A percentile compares a stretch with the other conserved stretches of the same genome.
These are phyloP conservation scores for Aurelia aurita complex sp. Pacific DNA, from an alignment of 30 jellyfish, hydroid and myxozoan species.

Conservation along the genomic window DNA sequence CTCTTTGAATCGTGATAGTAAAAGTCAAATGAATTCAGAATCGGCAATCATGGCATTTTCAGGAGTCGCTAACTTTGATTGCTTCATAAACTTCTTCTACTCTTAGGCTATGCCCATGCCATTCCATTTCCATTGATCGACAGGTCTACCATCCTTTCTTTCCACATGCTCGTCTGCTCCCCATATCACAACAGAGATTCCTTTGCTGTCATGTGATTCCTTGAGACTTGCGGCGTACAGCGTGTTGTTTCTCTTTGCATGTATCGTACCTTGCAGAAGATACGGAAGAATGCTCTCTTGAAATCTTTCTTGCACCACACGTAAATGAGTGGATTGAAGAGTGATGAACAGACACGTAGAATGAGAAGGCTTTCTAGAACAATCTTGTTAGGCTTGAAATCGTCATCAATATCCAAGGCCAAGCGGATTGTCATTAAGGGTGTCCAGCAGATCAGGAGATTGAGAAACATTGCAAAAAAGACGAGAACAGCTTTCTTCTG, in stretches of 20 bases:
- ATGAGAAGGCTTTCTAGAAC: slow-evolving; percentile 43
- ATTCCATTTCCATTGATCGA: too few relatives aligned
- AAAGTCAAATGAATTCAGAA: too few relatives aligned
- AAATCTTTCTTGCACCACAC: slow-evolving; percentile 76
- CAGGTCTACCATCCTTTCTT: too few relatives aligned
- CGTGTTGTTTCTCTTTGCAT: not conserved
- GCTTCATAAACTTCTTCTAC: too few relatives aligned
- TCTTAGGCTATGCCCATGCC: too few relatives aligned
- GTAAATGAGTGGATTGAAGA: slow-evolving; percentile 55
- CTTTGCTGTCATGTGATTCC: not conserved
- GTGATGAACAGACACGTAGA: slow-evolving; percentile 63
- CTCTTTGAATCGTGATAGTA: too few relatives aligned
- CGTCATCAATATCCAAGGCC: slow-evolving; percentile 33
- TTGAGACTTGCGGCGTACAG: not conserved
- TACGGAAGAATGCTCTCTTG: slow-evolving; percentile 40
- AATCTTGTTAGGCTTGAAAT: not conserved
- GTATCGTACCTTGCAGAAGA: not conserved
- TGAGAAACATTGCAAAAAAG: slow-evolving; percentile 51
- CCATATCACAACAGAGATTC: not conserved
- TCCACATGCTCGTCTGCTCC: too few relatives aligned
- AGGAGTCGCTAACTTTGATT: too few relatives aligned
- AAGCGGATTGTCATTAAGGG: slow-evolving; percentile 57
- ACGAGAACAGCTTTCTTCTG: slow-evolving; percentile 47
- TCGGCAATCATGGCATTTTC: too few relatives aligned
- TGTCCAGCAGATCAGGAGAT: slow-evolving; percentile 69